Conservation (phyloP, 2,797 vertebrate species). For the Coreius guichenoti region DNA sequence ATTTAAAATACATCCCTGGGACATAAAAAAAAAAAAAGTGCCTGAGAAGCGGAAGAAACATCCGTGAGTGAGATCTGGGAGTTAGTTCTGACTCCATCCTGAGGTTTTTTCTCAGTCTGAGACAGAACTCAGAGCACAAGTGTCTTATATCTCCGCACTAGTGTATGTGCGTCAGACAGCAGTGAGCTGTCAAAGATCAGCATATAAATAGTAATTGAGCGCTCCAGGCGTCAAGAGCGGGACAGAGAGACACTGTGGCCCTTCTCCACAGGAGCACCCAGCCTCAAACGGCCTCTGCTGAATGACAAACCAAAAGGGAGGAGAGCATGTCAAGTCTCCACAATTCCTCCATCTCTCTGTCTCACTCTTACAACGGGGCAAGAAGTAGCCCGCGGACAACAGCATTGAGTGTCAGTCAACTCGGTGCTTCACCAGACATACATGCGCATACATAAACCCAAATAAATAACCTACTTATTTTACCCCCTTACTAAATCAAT, state of each 20-base stretch:
- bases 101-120: slow-evolving; percentile 35
- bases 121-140: slow-evolving; percentile 1
- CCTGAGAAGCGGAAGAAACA: neutral
- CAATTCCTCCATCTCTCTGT: slow-evolving; percentile 29
- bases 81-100: neutral
- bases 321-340: slow-evolving; percentile 41
- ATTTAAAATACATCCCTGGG: neutral
- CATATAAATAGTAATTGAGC: slow-evolving; percentile 80
- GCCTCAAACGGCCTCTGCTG: slow-evolving; percentile 70
- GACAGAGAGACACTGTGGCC: slow-evolving; percentile 71
- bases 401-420: neutral
- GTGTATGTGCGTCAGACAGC: slow-evolving; percentile 55
- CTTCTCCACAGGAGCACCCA: slow-evolving; percentile 70
- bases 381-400: slow-evolving; percentile 12
- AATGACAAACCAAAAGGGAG: slow-evolving; percentile 71
- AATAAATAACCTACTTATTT: slow-evolving; percentile 5
- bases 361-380: slow-evolving; percentile 1
- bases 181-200: slow-evolving; percentile 74
- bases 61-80: neutral
- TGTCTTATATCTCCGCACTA: slow-evolving; percentile 16
- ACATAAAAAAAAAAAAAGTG: neutral
- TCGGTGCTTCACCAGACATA: neutral
- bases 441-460: neutral
- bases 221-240: slow-evolving; percentile 69
- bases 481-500: neutral